phyloP scores from a whole-genome alignment of 2,113 vertebrate genomes.

The Scophthalmus maximus region DNA sequence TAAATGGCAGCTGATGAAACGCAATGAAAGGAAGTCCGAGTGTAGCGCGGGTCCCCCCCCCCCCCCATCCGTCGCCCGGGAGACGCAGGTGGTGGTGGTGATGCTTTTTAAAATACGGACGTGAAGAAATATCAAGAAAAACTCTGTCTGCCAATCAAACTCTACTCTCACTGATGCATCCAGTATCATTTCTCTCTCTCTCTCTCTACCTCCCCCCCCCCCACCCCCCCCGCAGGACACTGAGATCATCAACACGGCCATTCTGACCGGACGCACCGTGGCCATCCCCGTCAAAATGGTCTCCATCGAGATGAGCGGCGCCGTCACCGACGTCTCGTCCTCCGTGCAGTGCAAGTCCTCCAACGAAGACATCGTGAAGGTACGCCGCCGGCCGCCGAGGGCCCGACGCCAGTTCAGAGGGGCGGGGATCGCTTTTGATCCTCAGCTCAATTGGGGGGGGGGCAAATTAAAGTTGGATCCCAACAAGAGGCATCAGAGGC shows the following conservation, averaged over 20 bases:
- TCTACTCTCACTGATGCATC: background rate
- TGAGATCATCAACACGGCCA: constrained; percentile 97
- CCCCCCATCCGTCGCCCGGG: constrained; percentile 36
- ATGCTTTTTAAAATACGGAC: constrained; percentile 34
- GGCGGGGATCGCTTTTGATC: too few relatives aligned
- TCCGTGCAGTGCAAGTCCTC: constrained; percentile 93
- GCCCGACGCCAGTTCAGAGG: too few relatives aligned
- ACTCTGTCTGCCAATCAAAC: too few relatives aligned
- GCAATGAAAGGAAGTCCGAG: constrained; percentile 28
- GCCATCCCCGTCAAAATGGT: constrained; percentile 98
- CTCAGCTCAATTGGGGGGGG: too few relatives aligned
- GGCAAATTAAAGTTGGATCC: constrained; percentile 60
- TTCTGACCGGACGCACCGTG: constrained; percentile 94
- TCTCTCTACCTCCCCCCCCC: background rate
- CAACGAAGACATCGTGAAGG: constrained; percentile 98
- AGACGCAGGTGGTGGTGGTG: constrained; percentile 7
- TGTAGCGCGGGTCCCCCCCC: too few relatives aligned
- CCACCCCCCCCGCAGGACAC: constrained; percentile 86
- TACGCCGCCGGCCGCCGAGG: too few relatives aligned
- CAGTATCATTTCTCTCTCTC: too few relatives aligned
- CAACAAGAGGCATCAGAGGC: constrained; percentile 50
- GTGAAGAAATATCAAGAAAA: constrained; percentile 20
- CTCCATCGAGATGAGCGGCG: constrained; percentile 92
- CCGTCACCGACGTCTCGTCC: constrained; percentile 88
- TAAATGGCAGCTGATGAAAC: constrained; percentile 65